Evolutionary conservation across 2,113 vertebrate genomes (phyloP), one percentile per base, ranked within the genome.

Genomic region (Menidia beryllina): DNA sequence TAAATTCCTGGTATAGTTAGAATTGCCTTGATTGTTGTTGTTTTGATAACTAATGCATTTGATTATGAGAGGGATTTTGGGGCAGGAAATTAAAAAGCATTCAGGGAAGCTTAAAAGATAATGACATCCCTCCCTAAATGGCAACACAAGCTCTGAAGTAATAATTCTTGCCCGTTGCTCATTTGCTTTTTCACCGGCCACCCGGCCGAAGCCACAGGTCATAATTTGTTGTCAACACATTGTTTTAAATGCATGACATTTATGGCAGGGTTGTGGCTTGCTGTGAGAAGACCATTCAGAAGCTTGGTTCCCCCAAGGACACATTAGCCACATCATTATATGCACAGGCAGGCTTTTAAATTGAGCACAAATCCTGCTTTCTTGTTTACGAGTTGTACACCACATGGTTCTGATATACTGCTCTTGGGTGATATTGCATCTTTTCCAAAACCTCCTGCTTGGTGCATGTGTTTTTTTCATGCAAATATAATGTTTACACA

Each of bases 241-340:
- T 65, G 68, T 83, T 78, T 77, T 58, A 74, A 67, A 61, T 52
- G 27, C 15, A 23, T 67, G 55, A 30, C 49, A 41, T 72, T 75
- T 49, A 52, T 83, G 62, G 34, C 36, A 65, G 57, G 76, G 69
- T 63, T 69, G 30, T 52, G 63, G 56, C 54, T 68, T 57, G 47
- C 64, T 79, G 36, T 53, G 56, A 63, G 56, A 39, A 48, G 30
- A 49, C 53, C 25, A 20, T 25, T 41, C 26, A 66, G 62, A 53
- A 53, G 55, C 71, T 49, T 47, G 48, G 21, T 14, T 3, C 7
- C 41, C 75, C 72, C 69, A 38, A 58, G 58, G 72, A 79, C 53
- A 36, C 75, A 77, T 82, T 66, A 72, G 51, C 68, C 43, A 43
- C 38, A 30, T 23, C 41, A 63, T 75, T 74, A 75, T 69, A 82